Base-by-base conservation (phyloP, 2,113 vertebrate species). In the Hipposideros armiger region DNA sequence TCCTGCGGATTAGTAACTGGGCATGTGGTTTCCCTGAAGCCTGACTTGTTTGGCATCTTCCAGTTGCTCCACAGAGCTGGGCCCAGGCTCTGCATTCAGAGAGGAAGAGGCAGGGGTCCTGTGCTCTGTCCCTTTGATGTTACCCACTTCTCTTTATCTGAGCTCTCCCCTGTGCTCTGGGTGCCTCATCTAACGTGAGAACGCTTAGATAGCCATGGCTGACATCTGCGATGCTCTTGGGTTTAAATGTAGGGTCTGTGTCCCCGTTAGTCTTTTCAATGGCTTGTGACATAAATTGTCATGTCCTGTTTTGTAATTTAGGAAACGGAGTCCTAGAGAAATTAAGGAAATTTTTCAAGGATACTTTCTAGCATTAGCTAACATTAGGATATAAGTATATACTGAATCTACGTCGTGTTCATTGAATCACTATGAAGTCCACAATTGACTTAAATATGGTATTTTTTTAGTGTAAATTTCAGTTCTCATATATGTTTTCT, bases 161-260 rank as follows among this genome's bases (percentile, higher is more conserved):
- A 54, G 10, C 54, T 13, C 40, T 74, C 10, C 0, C 60, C 32
- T 17, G 32, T 40, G 54, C 28, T 69, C 45, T 60, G 11, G 19
- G 7, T 50, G n/a, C 26, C 9, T 88, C 15, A 5, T 32, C 7
- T 19, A 40, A 42, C 42, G 13, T 45, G 56, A 58, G 19, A 2
- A 1, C 11, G 3, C 52, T 42, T 52, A 2, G 30, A 10, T 3
- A 50, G 32, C 3, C 8, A 7, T 16, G n/a, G 50, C 58, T 74
- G 66, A 14, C 0, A 0, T 22, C 66, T 30, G 22, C 19, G 83
- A 7, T 30, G 17, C 24, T 22, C 14, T 7, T 0, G 3, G 22
- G 28, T 54, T 81, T 26, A 4, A 22, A 0, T 50, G 40, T 7
- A 20, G 40, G 62, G 0, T 0, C 0, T 4, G 10, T 2, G 4